A percentile compares a stretch with the other conserved stretches of the same genome.
Conservation (phyloP, 2,888 invertebrate species). For the Pyrrhia umbra region DNA sequence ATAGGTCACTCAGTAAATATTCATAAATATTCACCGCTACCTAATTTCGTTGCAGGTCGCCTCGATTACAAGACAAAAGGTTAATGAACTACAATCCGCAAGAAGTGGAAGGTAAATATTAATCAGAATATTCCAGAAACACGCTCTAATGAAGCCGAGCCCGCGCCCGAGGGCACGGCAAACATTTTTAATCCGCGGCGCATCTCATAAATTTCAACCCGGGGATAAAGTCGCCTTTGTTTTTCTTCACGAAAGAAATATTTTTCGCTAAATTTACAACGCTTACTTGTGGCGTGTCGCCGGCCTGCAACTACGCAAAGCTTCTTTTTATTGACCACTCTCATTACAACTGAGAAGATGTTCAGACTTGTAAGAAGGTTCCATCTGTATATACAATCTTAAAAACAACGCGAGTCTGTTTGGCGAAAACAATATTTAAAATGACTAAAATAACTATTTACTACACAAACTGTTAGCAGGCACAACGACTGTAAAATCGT, state of each 20-base stretch:
- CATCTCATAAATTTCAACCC: constrained; percentile 88
- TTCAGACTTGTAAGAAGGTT: constrained; percentile 47
- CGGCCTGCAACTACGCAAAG: constrained; percentile 61
- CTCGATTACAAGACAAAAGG: constrained; percentile 73
- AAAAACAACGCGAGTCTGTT: constrained; percentile 3
- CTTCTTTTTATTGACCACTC: constrained; percentile 71
- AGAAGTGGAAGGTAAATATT: constrained; percentile 88
- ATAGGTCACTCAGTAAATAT: constrained; percentile 46
- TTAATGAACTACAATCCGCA: constrained; percentile 82
- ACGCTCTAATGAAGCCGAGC: constrained; percentile 84
- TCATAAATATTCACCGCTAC: constrained; percentile 65
- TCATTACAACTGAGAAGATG: constrained; percentile 71
- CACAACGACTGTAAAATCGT: constrained; percentile 3
- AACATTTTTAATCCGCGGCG: constrained; percentile 89
- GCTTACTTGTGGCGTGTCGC: constrained; percentile 75
- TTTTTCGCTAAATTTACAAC: constrained; percentile 83
- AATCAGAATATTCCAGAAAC: constrained; percentile 85
- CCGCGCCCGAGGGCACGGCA: constrained; percentile 84
- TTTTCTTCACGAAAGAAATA: constrained; percentile 84
- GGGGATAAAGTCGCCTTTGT: constrained; percentile 85
- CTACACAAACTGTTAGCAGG: neutral
- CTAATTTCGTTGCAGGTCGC: constrained; percentile 64
- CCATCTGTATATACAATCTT: constrained; percentile 18
- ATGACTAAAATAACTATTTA: neutral
- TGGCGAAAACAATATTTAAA: neutral